Evolutionary conservation across 35 echinoderm and acorn worm genomes (phyloP).

Genomic region (Eucidaris tribuloides): DNA sequence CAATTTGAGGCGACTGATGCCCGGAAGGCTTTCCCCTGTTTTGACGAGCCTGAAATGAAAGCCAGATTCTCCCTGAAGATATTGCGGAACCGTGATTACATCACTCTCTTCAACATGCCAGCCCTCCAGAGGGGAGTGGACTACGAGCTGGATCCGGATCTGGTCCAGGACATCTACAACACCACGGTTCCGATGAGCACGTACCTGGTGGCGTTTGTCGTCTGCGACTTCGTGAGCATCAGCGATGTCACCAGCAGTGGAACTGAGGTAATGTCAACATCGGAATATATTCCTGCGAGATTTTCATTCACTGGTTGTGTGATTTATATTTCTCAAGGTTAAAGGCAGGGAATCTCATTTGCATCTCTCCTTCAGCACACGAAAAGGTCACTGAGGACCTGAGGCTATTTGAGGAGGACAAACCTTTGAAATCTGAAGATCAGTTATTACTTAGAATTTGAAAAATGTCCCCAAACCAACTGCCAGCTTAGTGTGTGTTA

Average conservation of each 20-base stretch:
- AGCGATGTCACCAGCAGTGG: constrained; percentile 36
- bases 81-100: constrained; percentile 9
- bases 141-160: not conserved
- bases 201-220: constrained; percentile 88
- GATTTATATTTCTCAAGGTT: no score
- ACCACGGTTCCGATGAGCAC: constrained; percentile 74
- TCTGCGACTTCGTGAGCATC: constrained; percentile 66
- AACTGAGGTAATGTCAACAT: constrained; percentile 55
- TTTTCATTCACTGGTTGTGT: no score
- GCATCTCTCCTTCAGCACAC: no score
- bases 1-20: constrained; percentile 78
- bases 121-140: not conserved
- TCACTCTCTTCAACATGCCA: constrained; percentile 76
- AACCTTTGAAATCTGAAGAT: no score
- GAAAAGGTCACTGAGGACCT: no score
- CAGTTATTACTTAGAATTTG: no score
- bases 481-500: no score
- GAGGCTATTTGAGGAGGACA: no score
- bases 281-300: no score
- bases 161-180: constrained; percentile 41
- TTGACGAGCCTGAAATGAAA: constrained; percentile 82
- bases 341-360: no score
- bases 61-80: constrained; percentile 70
- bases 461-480: no score
- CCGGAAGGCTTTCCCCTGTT: constrained; percentile 82